Evolutionary conservation across 2,113 vertebrate species (phyloP).

Genomic region (Hystrix cristata): DNA sequence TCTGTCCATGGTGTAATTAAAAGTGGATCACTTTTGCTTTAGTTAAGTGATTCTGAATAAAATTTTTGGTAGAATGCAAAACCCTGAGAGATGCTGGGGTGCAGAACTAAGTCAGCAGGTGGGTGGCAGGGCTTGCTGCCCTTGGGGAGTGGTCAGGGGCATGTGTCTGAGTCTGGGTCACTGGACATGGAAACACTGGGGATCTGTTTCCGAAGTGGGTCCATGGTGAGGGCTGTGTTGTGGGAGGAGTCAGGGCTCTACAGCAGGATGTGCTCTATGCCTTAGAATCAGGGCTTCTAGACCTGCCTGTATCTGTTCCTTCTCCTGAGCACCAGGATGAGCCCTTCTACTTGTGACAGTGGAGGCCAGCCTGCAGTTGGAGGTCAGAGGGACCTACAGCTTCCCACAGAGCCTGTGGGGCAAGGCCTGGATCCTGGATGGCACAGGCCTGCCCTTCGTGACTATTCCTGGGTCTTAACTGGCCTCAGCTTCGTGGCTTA

Average conservation of each 20-base stretch:
- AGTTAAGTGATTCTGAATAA: constrained; percentile 31
- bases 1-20: constrained; percentile 42
- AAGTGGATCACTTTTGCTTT: constrained; percentile 39
- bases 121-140: neutral
- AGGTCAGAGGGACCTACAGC: neutral
- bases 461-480: neutral
- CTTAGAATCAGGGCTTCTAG: neutral
- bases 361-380: neutral
- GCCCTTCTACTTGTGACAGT: neutral
- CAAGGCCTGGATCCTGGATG: neutral
- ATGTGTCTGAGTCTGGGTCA: neutral
- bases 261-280: neutral
- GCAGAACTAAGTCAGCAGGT: neutral
- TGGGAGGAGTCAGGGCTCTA: neutral
- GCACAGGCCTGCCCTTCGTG: neutral
- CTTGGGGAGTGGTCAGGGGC: neutral
- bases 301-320: neutral
- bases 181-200: neutral
- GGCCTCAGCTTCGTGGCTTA: neutral
- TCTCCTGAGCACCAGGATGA: neutral
- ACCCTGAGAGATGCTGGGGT: neutral
- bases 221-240: neutral
- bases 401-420: neutral
- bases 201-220: neutral
- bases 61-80: neutral